Conservation (phyloP, 2,888 invertebrate species). For the Leucoma salicis region DNA sequence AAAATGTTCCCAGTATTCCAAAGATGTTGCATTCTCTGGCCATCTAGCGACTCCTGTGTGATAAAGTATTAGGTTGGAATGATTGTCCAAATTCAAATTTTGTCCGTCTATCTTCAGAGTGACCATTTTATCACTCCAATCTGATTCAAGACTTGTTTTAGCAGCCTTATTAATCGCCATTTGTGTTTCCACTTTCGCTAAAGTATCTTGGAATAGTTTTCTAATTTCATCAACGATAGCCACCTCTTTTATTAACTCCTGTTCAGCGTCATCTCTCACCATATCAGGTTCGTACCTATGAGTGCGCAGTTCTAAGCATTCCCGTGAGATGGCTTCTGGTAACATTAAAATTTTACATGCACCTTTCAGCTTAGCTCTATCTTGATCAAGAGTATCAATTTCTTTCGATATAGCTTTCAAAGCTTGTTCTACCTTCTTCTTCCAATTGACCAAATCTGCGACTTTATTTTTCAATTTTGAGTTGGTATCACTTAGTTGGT, state of each 20-base stretch:
- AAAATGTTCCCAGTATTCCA: slow-evolving; percentile 92
- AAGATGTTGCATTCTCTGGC: slow-evolving; percentile 85
- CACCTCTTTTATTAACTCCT: slow-evolving; percentile 89
- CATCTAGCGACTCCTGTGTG: slow-evolving; percentile 91
- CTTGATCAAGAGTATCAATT: slow-evolving; percentile 83
- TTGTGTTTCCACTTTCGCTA: slow-evolving; percentile 86
- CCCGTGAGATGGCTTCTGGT: slow-evolving; percentile 87
- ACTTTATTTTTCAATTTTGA: slow-evolving; percentile 49
- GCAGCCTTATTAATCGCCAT: slow-evolving; percentile 88
- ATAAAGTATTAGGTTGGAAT: slow-evolving; percentile 85
- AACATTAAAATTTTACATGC: slow-evolving; percentile 85
- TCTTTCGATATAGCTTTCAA: slow-evolving; percentile 85
- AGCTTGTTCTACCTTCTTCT: slow-evolving; percentile 84
- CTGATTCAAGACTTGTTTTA: slow-evolving; percentile 90
- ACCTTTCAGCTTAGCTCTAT: slow-evolving; percentile 84
- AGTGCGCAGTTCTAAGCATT: slow-evolving; percentile 87
- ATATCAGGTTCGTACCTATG: slow-evolving; percentile 88
- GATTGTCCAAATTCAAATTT: slow-evolving; percentile 85
- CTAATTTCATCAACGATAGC: slow-evolving; percentile 88
- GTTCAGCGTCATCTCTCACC: slow-evolving; percentile 90
- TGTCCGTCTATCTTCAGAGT: slow-evolving; percentile 87
- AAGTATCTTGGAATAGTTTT: slow-evolving; percentile 82
- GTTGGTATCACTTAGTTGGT: slow-evolving; percentile 74
- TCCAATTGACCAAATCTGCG: slow-evolving; percentile 83
- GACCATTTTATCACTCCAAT: slow-evolving; percentile 94